Evolutionary conservation across 2,113 vertebrate genomes (phyloP), one percentile per base, ranked within the genome.

Genomic region (Oryzias celebensis): DNA sequence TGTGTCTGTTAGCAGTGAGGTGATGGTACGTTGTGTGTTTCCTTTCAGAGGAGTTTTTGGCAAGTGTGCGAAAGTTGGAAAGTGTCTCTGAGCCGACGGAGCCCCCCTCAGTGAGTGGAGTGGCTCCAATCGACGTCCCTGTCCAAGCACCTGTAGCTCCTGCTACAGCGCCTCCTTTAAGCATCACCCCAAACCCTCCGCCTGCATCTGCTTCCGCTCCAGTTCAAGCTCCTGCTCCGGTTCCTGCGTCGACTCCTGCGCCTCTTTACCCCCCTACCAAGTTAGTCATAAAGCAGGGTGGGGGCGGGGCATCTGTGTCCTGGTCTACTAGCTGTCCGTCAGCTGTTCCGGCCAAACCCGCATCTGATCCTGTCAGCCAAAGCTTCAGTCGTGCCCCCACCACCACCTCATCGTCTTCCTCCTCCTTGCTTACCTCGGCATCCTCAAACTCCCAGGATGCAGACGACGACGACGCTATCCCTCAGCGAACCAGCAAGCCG

Each of bases 281-380:
- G 71, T 86, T 97, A 52, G 95, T 97, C 51, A 98, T 98, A 82
- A 96, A 96, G 77, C 95, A 97, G 7, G 90, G 93, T 0, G 94
- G 95, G 6, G 91, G 91, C 0, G 93, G 93, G 1, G 94, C 95
- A 0, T 95, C 94, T 0, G 95, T 97, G 24, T 95, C 92, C 24
- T 98, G 96, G 96, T 95, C 96, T 16, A 92, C 91, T 26, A 92
- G 94, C 0, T 88, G 92, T 1, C 82, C 92, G n/a, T 68, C 85
- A 6, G 52, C 67, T 4, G 48, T 78, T 12, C 22, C 64, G 1
- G 20, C 62, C 48, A 86, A 83, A 28, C 58, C 58, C 7, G 55
- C 62, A 10, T n/a, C 70, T 0, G 82, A 89, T 54, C 44, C 82
- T 1, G 47, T 60, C 7, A 44, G 51, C 20, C 82, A 83, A 47